These are phyloP conservation scores for Spondyliosoma cantharus DNA, from an alignment of 2,797 vertebrate species.

Conservation along the genomic window DNA sequence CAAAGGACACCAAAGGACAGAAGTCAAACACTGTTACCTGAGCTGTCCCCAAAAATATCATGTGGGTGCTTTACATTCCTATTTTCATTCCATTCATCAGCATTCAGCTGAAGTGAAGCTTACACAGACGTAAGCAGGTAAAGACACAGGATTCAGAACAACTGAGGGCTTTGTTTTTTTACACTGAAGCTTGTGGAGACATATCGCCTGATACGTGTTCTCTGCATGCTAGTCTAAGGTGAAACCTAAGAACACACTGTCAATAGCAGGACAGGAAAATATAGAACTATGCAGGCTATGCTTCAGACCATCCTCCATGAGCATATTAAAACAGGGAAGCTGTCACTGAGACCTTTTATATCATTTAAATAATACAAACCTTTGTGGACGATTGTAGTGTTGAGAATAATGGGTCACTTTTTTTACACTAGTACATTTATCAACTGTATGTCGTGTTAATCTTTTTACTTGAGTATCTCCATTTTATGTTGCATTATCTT, in stretches of 20 bases:
- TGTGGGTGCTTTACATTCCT: constrained; percentile 41
- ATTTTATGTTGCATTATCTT: not conserved
- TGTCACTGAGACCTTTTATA: not conserved
- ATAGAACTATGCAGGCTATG: not conserved
- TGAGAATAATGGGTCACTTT: not conserved
- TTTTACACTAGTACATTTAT: not conserved
- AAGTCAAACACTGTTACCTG: constrained; percentile 54
- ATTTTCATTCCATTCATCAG: constrained; percentile 57
- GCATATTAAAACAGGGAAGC: not conserved
- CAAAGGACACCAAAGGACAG: constrained; percentile 53
- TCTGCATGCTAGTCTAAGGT: not conserved
- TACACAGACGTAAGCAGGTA: not conserved
- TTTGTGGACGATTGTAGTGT: not conserved
- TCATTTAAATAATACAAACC: not conserved
- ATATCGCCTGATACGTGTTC: not conserved
- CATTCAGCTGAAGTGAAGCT: constrained; percentile 8
- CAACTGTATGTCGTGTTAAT: not conserved
- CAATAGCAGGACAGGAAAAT: not conserved
- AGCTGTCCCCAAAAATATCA: constrained; percentile 41
- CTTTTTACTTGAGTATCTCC: not conserved
- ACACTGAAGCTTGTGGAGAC: constrained; percentile 9
- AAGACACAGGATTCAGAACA: constrained; percentile 22
- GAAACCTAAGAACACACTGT: not conserved
- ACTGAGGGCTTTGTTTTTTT: constrained; percentile 8
- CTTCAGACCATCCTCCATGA: not conserved